phyloP scores from a whole-genome alignment of 2,888 invertebrate genomes.

The Corbicula japonica region DNA sequence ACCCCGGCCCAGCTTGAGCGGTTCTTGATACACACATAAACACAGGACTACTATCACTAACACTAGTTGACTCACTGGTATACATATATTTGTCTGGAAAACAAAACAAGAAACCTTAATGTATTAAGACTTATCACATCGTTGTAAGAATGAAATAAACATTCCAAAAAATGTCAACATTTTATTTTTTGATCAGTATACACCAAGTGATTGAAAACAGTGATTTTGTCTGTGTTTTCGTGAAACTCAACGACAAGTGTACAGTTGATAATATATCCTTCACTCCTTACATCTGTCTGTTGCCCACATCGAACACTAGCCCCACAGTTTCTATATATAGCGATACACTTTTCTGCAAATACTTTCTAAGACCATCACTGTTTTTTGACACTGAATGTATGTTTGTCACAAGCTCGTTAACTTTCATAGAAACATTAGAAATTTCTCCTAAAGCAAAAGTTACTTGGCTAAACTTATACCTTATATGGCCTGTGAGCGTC shows the following conservation, averaged over 20 bases:
- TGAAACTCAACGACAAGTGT: too few relatives aligned
- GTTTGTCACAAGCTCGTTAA: too few relatives aligned
- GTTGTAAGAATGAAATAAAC: not conserved
- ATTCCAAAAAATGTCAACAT: not conserved
- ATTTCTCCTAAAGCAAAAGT: not conserved
- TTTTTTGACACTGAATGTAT: not conserved
- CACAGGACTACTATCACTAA: constrained; percentile 93
- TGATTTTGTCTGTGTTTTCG: too few relatives aligned
- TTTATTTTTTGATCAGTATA: not conserved
- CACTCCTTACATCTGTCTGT: too few relatives aligned
- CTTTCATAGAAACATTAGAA: not conserved
- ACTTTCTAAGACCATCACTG: not conserved
- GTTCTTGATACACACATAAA: constrained; percentile 93
- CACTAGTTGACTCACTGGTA: constrained; percentile 92
- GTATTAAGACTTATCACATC: not conserved
- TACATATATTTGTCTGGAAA: constrained; percentile 90
- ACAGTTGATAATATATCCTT: too few relatives aligned
- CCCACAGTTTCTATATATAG: not conserved
- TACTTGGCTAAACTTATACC: constrained; percentile 62
- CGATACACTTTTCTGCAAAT: not conserved
- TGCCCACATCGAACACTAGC: not conserved
- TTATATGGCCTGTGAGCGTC: constrained; percentile 76
- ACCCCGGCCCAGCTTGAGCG: constrained; percentile 93
- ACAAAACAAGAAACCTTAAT: constrained; percentile 9
- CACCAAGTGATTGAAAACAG: not conserved